Conservation (phyloP, 2,113 vertebrate genomes). For the Spea multiplicata region DNA sequence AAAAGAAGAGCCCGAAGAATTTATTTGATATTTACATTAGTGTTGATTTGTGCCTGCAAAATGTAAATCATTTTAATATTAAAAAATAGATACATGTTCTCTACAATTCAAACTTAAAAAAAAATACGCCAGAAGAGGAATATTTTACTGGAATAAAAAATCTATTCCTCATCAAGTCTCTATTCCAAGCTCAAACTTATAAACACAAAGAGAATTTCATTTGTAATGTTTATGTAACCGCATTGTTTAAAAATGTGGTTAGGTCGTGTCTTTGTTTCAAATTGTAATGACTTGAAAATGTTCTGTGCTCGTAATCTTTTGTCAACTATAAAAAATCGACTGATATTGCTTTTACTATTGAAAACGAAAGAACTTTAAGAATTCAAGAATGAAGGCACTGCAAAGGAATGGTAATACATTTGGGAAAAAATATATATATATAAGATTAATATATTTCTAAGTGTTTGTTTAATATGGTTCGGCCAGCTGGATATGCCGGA, state of each 20-base stretch:
- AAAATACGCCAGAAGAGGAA: slow-evolving; percentile 3
- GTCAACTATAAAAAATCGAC: no score
- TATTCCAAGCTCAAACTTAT: background rate
- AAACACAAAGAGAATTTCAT: slow-evolving; percentile 1
- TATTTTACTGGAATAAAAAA: slow-evolving; percentile 35
- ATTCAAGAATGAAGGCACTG: no score
- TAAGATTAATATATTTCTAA: no score
- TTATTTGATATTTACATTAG: slow-evolving; percentile 28
- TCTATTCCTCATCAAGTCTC: slow-evolving; percentile 12
- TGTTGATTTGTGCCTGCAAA: slow-evolving; percentile 35
- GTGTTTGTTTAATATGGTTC: no score
- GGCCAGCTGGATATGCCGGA: no score
- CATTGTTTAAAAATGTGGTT: background rate
- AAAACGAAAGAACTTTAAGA: no score
- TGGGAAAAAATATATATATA: no score
- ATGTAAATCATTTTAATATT: slow-evolving; percentile 40
- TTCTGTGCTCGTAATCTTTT: no score
- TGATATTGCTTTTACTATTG: no score
- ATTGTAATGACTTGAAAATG: background rate
- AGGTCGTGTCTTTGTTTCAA: background rate
- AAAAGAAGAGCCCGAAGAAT: slow-evolving; percentile 7
- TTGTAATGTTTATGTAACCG: background rate
- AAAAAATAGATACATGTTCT: slow-evolving; percentile 17
- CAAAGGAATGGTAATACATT: no score
- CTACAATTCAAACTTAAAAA: slow-evolving; percentile 17